A percentile compares a stretch with the other conserved stretches of the same genome.
Evolutionary conservation across 2,113 vertebrate species (phyloP).

Genomic region (Hassar affinis): DNA sequence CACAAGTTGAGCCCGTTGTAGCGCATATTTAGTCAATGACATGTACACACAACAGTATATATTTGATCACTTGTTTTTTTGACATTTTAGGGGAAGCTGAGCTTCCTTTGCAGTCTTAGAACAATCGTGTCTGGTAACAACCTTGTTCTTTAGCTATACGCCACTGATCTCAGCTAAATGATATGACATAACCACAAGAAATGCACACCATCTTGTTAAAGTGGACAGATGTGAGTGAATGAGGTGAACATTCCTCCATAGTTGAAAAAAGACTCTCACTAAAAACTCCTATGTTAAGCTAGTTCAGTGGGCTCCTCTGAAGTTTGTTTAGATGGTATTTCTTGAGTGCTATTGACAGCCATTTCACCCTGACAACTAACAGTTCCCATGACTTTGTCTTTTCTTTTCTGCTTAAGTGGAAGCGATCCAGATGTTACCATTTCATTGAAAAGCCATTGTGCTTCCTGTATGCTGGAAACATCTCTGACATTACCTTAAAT

Average conservation of each 20-base stretch:
- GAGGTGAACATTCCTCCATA: not conserved
- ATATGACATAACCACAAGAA: no score
- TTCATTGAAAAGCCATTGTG: conserved; percentile 60
- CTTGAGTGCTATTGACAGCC: not conserved
- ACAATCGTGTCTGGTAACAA: no score
- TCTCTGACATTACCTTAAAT: conserved; percentile 68
- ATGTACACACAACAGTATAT: no score
- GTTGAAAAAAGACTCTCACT: no score
- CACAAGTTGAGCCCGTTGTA: no score
- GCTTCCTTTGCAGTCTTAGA: no score
- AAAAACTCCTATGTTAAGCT: not conserved
- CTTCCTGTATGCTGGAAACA: conserved; percentile 61
- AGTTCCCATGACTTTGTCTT: not conserved
- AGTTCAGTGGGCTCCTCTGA: not conserved
- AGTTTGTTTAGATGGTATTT: not conserved
- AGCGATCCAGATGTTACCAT: not conserved
- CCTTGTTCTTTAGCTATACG: not conserved
- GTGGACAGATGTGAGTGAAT: not conserved
- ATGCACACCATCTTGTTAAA: not conserved
- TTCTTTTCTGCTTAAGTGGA: not conserved
- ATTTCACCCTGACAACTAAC: not conserved
- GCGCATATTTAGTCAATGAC: no score
- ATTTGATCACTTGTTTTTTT: no score
- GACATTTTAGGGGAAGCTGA: no score
- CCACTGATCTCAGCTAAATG: no score